Base-by-base conservation (phyloP, 2,113 vertebrate species). In the Seriola rivoliana region DNA sequence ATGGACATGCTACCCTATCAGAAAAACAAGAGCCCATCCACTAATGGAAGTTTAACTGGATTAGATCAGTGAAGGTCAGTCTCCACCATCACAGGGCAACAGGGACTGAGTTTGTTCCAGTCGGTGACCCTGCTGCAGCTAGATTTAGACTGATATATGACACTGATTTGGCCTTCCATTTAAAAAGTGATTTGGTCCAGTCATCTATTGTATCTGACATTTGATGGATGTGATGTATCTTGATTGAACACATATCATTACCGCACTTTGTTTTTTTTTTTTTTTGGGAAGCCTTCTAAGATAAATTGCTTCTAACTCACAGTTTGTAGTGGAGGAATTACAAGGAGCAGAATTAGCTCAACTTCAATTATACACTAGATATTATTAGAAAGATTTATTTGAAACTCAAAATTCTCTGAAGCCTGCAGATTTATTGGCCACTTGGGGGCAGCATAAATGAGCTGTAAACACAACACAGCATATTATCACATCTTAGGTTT, bases 11-110 rank as follows among this genome's bases (percentile, higher is more conserved):
- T 60, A 21, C 58, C 55, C 38, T 11, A 62, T 64, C 29, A 65
- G 29, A 60, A 79, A 81, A 80, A 68, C 69, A 64, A 48, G 8
- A 72, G 14, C 66, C 58, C n/a, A 73, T 85, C 44, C 21, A 13
- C 82, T 86, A 80, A 85, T 82, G 87, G 81, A 89, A 59, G 59
- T 75, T 78, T 83, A 86, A 86, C 14, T 38, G 44, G 64, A 90
- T 89, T 88, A 86, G 54, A 77, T 57, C 9, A 59, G 14, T 42
- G 23, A 89, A 91, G 82, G 86, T 88, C 85, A 82, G 48, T 48
- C 34, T 71, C 8, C 17, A 32, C 32, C 16, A 12, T 78, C 36
- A 38, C 34, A 66, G 19, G 60, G 21, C 9, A 54, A 48, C 2
- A 34, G 19, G 50, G 74, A 59, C 25, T 23, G 25, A 2, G 48